Evolutionary conservation across 2,113 vertebrate genomes (phyloP).

Genomic region (Nycticryphes semicollaris): DNA sequence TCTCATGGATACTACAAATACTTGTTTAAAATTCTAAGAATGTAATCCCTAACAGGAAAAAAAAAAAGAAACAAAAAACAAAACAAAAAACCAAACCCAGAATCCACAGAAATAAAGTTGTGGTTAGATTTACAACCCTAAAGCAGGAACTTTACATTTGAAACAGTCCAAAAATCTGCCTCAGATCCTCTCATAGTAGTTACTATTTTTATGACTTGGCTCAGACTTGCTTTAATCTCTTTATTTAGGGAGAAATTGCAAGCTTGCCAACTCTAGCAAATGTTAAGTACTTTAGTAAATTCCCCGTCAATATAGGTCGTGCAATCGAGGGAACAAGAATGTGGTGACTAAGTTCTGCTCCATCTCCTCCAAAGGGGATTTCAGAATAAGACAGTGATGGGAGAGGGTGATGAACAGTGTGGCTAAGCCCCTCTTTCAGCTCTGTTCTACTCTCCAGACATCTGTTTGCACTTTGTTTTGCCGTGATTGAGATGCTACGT

Average conservation of each 20-base stretch:
- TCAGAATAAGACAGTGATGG: background rate
- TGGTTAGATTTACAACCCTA: background rate
- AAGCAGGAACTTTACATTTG: constrained; percentile 25
- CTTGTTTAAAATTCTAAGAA: constrained; percentile 16
- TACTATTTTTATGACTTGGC: constrained; percentile 66
- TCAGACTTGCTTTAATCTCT: constrained; percentile 53
- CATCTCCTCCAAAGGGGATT: background rate
- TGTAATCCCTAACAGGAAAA: background rate
- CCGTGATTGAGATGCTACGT: background rate
- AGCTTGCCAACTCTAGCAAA: constrained; percentile 54
- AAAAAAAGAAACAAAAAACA: background rate
- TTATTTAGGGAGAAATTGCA: constrained; percentile 55
- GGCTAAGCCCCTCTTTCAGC: background rate
- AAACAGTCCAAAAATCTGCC: constrained; percentile 33
- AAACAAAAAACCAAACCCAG: background rate
- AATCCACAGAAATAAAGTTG: background rate
- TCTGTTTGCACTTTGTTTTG: background rate
- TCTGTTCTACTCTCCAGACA: background rate
- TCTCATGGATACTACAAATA: constrained; percentile 51
- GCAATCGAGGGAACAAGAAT: constrained; percentile 37
- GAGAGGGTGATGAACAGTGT: background rate
- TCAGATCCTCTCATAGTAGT: constrained; percentile 51
- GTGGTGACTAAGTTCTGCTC: background rate
- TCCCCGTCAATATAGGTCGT: constrained; percentile 29
- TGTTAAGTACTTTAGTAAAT: constrained; percentile 63